Base-by-base conservation (phyloP, 2,113 vertebrate species). In the Gymnocephalus cernua region DNA sequence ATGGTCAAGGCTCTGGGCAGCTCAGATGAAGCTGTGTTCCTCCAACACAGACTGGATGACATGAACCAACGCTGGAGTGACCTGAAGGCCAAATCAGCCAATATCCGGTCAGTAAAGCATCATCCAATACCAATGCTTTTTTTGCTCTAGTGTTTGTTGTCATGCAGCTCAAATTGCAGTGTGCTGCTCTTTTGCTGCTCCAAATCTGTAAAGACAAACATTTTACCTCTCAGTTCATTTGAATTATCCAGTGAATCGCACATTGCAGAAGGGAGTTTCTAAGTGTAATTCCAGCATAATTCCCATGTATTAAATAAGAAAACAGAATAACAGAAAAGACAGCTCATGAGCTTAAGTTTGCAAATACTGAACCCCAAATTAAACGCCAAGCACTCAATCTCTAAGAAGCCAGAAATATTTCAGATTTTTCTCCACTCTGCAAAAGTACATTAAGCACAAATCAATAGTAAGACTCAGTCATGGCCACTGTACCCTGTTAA, bases 31-130 rank as follows among this genome's bases (percentile, higher is more conserved):
- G 97, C 97, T 0, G 95, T 96, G 59, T 94, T 99, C 76, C 96
- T 99, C 61, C 98, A 99, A 59, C 97, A 98, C 83, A 95, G 97
- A 44, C 95, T 99, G 87, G 98, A 99, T 87, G 98, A 99, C 92
- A 99, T 99, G 98, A 99, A 99, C 94, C 98, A 99, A 51, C 97
- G 98, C 56, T 99, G 98, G 98, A 97, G 96, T 3, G 97, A 99
- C 80, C 94, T 99, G 78, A 99, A 98, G 92, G 90, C 95, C 0
- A 99, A 99, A 82, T 99, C 98, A 0, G 95, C 97, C 67, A 99
- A 96, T 82, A 99, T 99, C 91, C 96, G 93, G 93, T 94, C n/a
- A 88, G 91, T 90, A 11, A 71, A 75, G 59, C 50, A 14, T 32
- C 1, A 29, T 35, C 13, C 0, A 9, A 0, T 16, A 5, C 19